These are phyloP conservation scores for Agrypnia vestita DNA, from an alignment of 1,140 invertebrate genomes.

Conservation along the genomic window DNA sequence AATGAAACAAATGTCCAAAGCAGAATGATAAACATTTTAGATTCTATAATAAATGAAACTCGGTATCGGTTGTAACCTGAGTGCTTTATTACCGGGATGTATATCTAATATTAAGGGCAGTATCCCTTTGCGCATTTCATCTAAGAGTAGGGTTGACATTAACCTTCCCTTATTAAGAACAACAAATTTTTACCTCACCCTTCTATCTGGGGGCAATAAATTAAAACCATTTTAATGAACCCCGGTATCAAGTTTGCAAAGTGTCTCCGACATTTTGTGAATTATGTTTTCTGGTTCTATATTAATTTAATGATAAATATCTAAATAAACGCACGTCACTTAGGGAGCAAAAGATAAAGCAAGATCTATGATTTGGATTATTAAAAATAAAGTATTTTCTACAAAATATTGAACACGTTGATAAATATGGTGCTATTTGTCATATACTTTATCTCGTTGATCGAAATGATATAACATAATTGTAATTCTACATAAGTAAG, in stretches of 20 bases:
- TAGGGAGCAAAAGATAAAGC: neutral
- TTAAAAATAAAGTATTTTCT: too few species aligned
- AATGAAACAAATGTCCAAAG: conserved; percentile 21
- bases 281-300: conserved; percentile 10
- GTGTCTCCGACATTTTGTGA: conserved; percentile 30
- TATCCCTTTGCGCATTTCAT: conserved; percentile 28
- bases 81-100: conserved; percentile 16
- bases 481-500: too few species aligned
- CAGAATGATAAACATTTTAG: conserved; percentile 19
- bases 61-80: conserved; percentile 18
- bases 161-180: conserved; percentile 36
- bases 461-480: too few species aligned
- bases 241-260: conserved; percentile 28
- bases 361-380: too few species aligned
- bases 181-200: conserved; percentile 34
- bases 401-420: too few species aligned
- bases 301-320: conserved; percentile 36
- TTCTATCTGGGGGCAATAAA: conserved; percentile 28
- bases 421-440: too few species aligned
- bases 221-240: conserved; percentile 44
- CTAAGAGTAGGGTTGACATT: conserved; percentile 37
- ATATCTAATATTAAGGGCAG: conserved; percentile 31
- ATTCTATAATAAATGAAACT: conserved; percentile 23
- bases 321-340: neutral
- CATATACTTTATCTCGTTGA: too few species aligned